Percentiles rank a stretch among this genome's conserved stretches.
These are phyloP conservation scores for Cynaeus angustus DNA, from an alignment of 2,888 invertebrate species.

Conservation along the genomic window DNA sequence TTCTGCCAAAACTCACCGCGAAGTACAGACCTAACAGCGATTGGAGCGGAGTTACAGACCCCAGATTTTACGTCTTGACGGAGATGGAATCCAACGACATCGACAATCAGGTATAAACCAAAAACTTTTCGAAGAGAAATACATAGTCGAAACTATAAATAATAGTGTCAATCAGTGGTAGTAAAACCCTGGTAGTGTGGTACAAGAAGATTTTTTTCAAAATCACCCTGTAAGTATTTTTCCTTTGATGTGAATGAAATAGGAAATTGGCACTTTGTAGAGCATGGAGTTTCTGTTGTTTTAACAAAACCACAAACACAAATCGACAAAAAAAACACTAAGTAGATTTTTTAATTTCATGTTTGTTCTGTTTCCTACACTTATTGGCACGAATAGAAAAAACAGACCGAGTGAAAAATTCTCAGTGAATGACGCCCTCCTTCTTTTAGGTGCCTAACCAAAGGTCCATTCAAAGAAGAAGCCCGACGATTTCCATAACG, in stretches of 20 bases:
- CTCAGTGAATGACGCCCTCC: too few species aligned
- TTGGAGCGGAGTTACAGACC: slow-evolving; percentile 69
- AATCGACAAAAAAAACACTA: too few species aligned
- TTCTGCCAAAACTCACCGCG: slow-evolving; percentile 73
- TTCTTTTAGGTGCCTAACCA: slow-evolving; percentile 29
- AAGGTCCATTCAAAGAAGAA: slow-evolving; percentile 47
- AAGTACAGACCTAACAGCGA: slow-evolving; percentile 71
- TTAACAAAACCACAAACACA: too few species aligned
- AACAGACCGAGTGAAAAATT: too few species aligned
- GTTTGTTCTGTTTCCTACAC: too few species aligned
- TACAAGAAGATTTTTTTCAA: slow-evolving; percentile 12
- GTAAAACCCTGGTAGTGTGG: slow-evolving; percentile 9
- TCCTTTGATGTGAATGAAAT: slow-evolving; percentile 26
- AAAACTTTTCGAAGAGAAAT: not conserved
- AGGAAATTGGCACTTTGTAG: slow-evolving; percentile 24
- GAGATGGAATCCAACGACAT: slow-evolving; percentile 67
- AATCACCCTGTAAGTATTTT: slow-evolving; percentile 30
- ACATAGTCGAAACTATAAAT: not conserved
- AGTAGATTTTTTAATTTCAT: too few species aligned
- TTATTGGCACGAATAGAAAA: too few species aligned
- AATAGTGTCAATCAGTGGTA: slow-evolving; percentile 11
- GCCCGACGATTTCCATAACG: slow-evolving; percentile 59
- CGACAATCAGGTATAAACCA: slow-evolving; percentile 63
- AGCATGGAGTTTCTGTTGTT: not conserved
- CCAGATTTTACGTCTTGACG: slow-evolving; percentile 70